phyloP scores from a whole-genome alignment of 2,797 vertebrate species.

The Oreonectes daqikongensis region DNA sequence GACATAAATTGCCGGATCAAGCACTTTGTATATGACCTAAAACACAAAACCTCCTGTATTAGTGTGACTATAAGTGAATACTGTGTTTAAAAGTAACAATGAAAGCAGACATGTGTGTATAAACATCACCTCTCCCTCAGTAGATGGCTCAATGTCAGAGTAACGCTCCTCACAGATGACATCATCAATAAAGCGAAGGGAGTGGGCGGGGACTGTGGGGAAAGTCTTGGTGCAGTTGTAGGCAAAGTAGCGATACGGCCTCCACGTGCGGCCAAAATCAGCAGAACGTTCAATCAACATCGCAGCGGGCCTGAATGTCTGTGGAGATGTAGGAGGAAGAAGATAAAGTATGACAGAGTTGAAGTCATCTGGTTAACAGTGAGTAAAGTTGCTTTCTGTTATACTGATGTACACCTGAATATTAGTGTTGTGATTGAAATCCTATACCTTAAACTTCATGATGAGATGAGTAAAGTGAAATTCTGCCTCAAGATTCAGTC shows the following conservation, averaged over 20 bases:
- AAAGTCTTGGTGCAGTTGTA: constrained; percentile 87
- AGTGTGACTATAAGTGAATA: neutral
- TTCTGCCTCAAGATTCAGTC: constrained; percentile 84
- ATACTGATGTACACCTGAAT: neutral
- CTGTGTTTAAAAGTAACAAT: neutral
- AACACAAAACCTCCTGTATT: constrained; percentile 10
- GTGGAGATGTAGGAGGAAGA: constrained; percentile 12
- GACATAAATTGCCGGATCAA: constrained; percentile 85
- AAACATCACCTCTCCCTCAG: constrained; percentile 79
- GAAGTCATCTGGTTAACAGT: too few species aligned
- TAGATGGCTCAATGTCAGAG: constrained; percentile 87
- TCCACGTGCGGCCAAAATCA: constrained; percentile 83
- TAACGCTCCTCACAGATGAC: constrained; percentile 87
- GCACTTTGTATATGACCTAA: constrained; percentile 91
- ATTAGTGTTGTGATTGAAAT: neutral
- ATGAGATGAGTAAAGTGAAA: constrained; percentile 91
- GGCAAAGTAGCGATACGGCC: constrained; percentile 84
- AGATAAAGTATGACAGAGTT: neutral
- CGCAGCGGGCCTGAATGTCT: constrained; percentile 87
- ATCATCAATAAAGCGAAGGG: constrained; percentile 78
- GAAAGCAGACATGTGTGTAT: neutral
- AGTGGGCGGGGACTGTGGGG: constrained; percentile 65
- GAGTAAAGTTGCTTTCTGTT: neutral
- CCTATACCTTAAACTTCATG: constrained; percentile 86
- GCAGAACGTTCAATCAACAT: constrained; percentile 85